Evolutionary conservation across 1,140 invertebrate species (phyloP).

Genomic region (Galleria mellonella): DNA sequence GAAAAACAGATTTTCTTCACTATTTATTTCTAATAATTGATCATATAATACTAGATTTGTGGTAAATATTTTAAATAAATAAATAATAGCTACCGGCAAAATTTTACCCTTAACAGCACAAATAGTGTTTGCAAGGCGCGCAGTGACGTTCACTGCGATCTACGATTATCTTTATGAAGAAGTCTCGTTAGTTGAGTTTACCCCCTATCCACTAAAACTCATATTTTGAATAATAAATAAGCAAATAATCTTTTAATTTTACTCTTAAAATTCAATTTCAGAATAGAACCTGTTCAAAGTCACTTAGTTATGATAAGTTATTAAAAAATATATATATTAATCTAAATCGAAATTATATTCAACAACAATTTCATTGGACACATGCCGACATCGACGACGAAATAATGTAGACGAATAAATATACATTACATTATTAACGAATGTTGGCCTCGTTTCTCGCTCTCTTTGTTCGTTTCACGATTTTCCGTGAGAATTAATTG

Average conservation of each 20-base stretch:
- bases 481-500: constrained; percentile 44
- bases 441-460: constrained; percentile 70
- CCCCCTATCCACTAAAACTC: too few relatives aligned
- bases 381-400: constrained; percentile 44
- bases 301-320: too few relatives aligned
- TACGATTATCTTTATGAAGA: too few relatives aligned
- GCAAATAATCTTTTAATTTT: too few relatives aligned
- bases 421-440: constrained; percentile 74
- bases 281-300: too few relatives aligned
- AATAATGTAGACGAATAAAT: constrained; percentile 72
- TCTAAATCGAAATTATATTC: too few relatives aligned
- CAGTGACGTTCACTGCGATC: neutral
- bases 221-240: too few relatives aligned
- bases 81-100: neutral
- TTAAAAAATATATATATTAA: too few relatives aligned
- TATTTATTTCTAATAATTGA: neutral
- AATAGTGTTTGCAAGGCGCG: neutral
- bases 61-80: neutral
- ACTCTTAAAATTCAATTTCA: too few relatives aligned
- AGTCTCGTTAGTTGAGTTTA: too few relatives aligned
- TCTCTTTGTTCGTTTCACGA: constrained; percentile 71
- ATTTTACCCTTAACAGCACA: neutral
- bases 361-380: constrained; percentile 36
- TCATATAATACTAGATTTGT: neutral
- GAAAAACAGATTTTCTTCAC: constrained; percentile 55